Percentiles rank a stretch among this genome's conserved stretches.
These are phyloP conservation scores for Arctia plantaginis DNA, from an alignment of 2,888 invertebrate species.

Conservation along the genomic window DNA sequence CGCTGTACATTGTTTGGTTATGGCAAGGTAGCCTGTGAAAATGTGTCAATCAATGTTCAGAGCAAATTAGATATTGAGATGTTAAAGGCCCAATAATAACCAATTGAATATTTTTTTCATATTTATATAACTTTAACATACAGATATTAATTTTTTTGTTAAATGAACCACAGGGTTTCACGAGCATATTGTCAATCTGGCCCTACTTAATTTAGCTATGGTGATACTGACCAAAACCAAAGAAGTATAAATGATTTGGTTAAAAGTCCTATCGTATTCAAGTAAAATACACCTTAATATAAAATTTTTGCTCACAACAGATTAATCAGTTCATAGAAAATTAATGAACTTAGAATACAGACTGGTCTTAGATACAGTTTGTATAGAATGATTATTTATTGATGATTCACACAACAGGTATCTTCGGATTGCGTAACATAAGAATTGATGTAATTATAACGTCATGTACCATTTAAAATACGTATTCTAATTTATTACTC, in stretches of 20 bases:
- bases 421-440: slow-evolving; percentile 36
- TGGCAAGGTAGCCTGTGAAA: slow-evolving; percentile 60
- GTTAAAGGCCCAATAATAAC: neutral
- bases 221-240: neutral
- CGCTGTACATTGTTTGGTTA: slow-evolving; percentile 62
- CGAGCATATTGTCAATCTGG: neutral
- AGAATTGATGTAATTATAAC: slow-evolving; percentile 43
- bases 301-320: neutral
- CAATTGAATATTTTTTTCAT: neutral
- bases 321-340: neutral
- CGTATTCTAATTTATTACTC: slow-evolving; percentile 53
- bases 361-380: neutral
- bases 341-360: neutral
- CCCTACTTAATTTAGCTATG: neutral
- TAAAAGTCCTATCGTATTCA: neutral
- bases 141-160: too few relatives aligned
- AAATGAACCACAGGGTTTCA: too few relatives aligned
- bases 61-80: neutral
- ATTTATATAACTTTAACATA: neutral
- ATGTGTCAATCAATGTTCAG: slow-evolving; percentile 56
- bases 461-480: slow-evolving; percentile 56
- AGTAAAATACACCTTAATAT: neutral
- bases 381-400: slow-evolving; percentile 13
- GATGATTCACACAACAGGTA: slow-evolving; percentile 29
- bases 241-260: neutral